Evolutionary conservation across 2,888 invertebrate genomes (phyloP).

Genomic region (Meganola albula): DNA sequence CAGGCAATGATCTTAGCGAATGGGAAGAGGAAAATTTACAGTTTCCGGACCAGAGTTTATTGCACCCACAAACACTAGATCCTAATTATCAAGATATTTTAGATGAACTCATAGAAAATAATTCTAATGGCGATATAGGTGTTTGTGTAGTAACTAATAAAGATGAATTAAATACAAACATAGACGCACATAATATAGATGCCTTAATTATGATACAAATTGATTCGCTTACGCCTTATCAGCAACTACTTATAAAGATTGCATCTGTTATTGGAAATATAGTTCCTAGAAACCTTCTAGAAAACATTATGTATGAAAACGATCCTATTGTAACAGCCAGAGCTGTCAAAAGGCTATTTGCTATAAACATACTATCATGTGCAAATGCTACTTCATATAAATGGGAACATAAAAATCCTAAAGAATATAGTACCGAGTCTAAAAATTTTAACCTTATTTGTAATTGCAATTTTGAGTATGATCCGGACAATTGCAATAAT

Average conservation of each 20-base stretch:
- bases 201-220: slow-evolving; percentile 74
- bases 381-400: slow-evolving; percentile 45
- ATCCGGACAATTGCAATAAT: slow-evolving; percentile 43
- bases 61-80: slow-evolving; percentile 56
- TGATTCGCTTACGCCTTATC: slow-evolving; percentile 77
- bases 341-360: slow-evolving; percentile 76
- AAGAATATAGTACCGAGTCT: slow-evolving; percentile 20
- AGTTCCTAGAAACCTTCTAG: slow-evolving; percentile 71
- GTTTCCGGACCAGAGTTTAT: slow-evolving; percentile 47
- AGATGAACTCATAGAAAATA: slow-evolving; percentile 42
- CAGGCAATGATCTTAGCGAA: slow-evolving; percentile 37
- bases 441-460: slow-evolving; percentile 38
- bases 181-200: slow-evolving; percentile 61
- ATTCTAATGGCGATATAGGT: slow-evolving; percentile 39
- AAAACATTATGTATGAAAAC: slow-evolving; percentile 74
- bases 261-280: slow-evolving; percentile 77
- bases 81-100: slow-evolving; percentile 43
- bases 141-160: slow-evolving; percentile 56
- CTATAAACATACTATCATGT: slow-evolving; percentile 74
- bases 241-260: slow-evolving; percentile 79
- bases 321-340: slow-evolving; percentile 61
- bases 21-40: slow-evolving; percentile 46
- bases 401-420: slow-evolving; percentile 8
- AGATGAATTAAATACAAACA: slow-evolving; percentile 52
- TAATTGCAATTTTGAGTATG: slow-evolving; percentile 58